phyloP scores from a whole-genome alignment of 2,888 invertebrate species.

The Caenorhabditis sp. region DNA sequence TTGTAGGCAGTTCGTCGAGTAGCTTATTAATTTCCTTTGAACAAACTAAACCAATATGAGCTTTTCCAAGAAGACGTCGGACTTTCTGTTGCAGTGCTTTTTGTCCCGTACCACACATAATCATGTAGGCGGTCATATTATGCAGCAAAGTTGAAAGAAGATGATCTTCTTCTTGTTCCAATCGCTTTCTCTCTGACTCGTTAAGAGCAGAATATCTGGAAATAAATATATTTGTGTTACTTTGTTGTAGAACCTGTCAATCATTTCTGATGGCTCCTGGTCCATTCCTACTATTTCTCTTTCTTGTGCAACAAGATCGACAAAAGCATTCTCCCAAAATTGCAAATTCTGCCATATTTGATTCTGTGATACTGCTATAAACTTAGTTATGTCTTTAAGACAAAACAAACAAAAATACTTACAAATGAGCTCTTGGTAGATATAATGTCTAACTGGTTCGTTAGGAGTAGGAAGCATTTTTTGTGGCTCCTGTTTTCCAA shows the following conservation, averaged over 20 bases:
- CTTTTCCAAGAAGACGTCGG: conserved; percentile 95
- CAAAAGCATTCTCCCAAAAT: conserved; percentile 99
- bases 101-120: conserved; percentile 84
- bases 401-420: conserved; percentile 14
- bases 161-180: conserved; percentile 98
- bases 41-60: conserved; percentile 97
- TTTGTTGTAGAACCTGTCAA: conserved; percentile 79
- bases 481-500: conserved; percentile 63
- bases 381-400: background rate
- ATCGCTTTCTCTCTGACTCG: conserved; percentile 87
- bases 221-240: too few relatives aligned
- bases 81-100: conserved; percentile 86
- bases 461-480: conserved; percentile 67
- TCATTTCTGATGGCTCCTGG: conserved; percentile 86
- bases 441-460: conserved; percentile 75
- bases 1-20: conserved; percentile 92
- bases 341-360: conserved; percentile 97
- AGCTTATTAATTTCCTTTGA: conserved; percentile 98
- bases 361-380: conserved; percentile 70
- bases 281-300: conserved; percentile 99
- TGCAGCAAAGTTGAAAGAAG: conserved; percentile 95
- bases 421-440: conserved; percentile 81
- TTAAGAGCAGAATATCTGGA: conserved; percentile 78
- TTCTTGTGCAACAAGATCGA: conserved; percentile 97
- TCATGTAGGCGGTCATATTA: conserved; percentile 95